A percentile compares a stretch with the other conserved stretches of the same genome.
phyloP scores from a whole-genome alignment of 2,797 vertebrate species.

The Anguilla obscura region DNA sequence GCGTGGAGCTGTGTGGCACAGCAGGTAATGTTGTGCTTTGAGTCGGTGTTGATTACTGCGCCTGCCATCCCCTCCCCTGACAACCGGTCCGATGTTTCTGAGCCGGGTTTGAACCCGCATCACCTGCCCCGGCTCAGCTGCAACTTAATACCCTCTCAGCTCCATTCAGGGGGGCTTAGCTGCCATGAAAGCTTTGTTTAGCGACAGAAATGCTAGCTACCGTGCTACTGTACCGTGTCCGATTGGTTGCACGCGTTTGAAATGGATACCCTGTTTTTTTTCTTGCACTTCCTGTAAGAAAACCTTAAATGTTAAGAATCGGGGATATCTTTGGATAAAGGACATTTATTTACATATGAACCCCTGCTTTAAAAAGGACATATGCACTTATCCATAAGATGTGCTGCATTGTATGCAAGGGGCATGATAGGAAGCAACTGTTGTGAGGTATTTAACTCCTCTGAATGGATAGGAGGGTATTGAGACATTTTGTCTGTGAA shows the following conservation, averaged over 20 bases:
- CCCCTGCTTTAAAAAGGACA: background rate
- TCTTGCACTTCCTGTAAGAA: background rate
- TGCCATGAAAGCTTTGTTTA: background rate
- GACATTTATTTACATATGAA: background rate
- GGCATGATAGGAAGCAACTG: background rate
- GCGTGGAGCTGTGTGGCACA: conserved; percentile 93
- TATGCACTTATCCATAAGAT: background rate
- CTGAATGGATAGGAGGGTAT: background rate
- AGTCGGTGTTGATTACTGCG: conserved; percentile 8
- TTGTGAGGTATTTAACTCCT: background rate
- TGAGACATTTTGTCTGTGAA: background rate
- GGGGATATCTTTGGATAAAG: background rate
- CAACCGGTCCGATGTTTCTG: background rate
- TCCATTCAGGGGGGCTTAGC: background rate
- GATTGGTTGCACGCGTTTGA: background rate
- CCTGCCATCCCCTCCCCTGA: background rate
- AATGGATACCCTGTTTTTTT: background rate
- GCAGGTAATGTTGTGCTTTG: conserved; percentile 81
- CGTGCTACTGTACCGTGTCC: background rate
- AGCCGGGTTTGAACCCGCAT: background rate
- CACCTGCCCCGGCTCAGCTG: background rate
- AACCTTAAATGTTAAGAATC: background rate
- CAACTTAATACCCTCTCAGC: background rate
- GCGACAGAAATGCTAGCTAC: background rate
- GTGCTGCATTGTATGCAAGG: background rate